Evolutionary conservation across 2,888 invertebrate genomes (phyloP), one percentile per base, ranked within the genome.

Genomic region (Hipparchia sbordonii): DNA sequence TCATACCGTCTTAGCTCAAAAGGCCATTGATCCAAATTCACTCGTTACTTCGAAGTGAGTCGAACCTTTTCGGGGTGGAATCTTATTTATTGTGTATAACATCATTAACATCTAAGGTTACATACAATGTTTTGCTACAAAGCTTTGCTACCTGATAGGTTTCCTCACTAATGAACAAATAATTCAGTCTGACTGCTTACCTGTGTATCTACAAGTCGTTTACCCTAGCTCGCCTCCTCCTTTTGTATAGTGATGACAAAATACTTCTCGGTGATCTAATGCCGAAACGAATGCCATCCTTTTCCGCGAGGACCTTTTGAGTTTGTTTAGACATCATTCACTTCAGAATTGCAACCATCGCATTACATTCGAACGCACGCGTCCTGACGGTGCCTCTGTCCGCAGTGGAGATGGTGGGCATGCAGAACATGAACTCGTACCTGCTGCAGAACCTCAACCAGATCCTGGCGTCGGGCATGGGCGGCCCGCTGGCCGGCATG

Each of bases 321-420:
- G 39, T 39, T 39, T 4, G 39, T 39, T 39, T 39, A 39, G 39
- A 39, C 3, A 39, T 39, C 5, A 2, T 39, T 2, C 5, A 39
- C 39, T 4, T 4, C 0, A 39, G 39, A 39, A 39, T 39, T 23
- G 23, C 23, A 23, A 23, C 23, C 23, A 23, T 39, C 39, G 39
- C 39, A 39, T 5, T 39, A 39, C 23, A 23, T 23, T 23, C 23
- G 23, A 23, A 23, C 23, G 23, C 23, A 23, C 23, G 23, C 23
- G 23, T 23, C 23, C 23, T 23, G 23, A 23, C 23, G 23, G 23
- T 23, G 0, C 23, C 23, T 23, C 23, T 52, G 56, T 73, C 10
- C 33, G n/a, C 46, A 96, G 96, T 96, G 95, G 96, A 95, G 82
- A 95, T 95, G 95, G 95, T 95, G 45, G 95, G 95, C 23, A 91